Percentiles rank a stretch among this genome's conserved stretches.
phyloP scores from a whole-genome alignment of 2,113 vertebrate genomes.

The Cynopterus brachyotis region DNA sequence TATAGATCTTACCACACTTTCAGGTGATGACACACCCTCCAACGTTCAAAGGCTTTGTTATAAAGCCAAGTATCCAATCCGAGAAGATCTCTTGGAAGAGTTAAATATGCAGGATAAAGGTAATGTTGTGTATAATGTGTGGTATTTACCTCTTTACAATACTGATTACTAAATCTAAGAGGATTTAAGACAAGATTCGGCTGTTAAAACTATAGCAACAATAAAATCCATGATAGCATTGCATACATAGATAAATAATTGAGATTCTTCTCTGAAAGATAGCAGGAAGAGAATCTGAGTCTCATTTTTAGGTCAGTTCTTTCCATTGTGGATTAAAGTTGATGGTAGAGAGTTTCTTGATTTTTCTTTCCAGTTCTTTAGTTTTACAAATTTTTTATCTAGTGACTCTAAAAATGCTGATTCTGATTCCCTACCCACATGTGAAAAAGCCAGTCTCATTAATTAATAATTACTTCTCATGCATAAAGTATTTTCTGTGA shows the following conservation, averaged over 20 bases:
- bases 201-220: not conserved
- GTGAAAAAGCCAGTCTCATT: constrained; percentile 58
- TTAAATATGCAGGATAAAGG: constrained; percentile 93
- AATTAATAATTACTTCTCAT: constrained; percentile 68
- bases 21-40: constrained; percentile 93
- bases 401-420: constrained; percentile 45
- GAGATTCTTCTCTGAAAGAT: constrained; percentile 3
- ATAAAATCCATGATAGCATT: not conserved
- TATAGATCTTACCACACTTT: constrained; percentile 95
- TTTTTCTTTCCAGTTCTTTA: constrained; percentile 49
- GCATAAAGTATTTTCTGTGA: constrained; percentile 68
- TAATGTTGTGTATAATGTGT: constrained; percentile 62
- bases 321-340: not conserved
- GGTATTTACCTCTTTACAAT: not conserved
- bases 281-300: not conserved
- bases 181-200: not conserved
- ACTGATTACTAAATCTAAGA: not conserved
- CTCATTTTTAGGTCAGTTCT: constrained; percentile 44
- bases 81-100: constrained; percentile 89
- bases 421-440: constrained; percentile 41
- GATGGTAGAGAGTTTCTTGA: not conserved
- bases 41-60: constrained; percentile 93
- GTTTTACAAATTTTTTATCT: constrained; percentile 31
- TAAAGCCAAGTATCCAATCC: constrained; percentile 93
- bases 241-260: not conserved